Base-by-base conservation (phyloP, 2,888 invertebrate genomes). In the Andrena chrysosceles region DNA sequence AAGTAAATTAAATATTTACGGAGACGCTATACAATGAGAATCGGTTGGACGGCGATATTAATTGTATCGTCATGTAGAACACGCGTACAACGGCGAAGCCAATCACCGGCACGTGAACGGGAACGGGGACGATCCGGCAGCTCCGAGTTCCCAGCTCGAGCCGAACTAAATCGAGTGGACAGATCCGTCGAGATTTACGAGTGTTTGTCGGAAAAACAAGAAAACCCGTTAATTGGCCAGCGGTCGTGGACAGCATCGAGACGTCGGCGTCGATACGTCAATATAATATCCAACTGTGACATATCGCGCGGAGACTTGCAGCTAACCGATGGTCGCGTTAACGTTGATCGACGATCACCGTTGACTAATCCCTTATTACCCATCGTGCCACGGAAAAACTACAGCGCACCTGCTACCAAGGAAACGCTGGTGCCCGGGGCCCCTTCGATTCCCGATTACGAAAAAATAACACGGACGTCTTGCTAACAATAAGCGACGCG, bases 341-440 rank as follows among this genome's bases (percentile, higher is more conserved):
- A 74, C 86, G 87, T 90, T 92, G 92, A 92, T 92, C 91, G 93
- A 92, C 90, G 92, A 91, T 90, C 89, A 78, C 74, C 87, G 84
- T 77, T 89, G 89, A 91, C 90, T 92, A 92, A 93, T 93, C 91
- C 91, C 87, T 90, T 89, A 88, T 90, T 91, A 90, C 79, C 84
- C 87, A 82, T 84, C 81, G 77, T 49, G 23, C n/a, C 8, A 10
- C 59, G 73, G 64, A 86, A 90, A 90, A 89, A 90, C 84, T 78
- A 13, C 56, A 1, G 85, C 78, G 74, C 90, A 90, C 87, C 90
- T 90, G 89, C 85, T 83, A 64, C 83, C 77, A 10, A 64, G 72
- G 72, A 66, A 52, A 68, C 77, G 8, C 26, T 2, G 10, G 23
- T 26, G 54, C 13, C 33, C 31, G 35, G 56, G 1, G 1, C 42